phyloP scores from a whole-genome alignment of 2,888 invertebrate genomes.

The Hanleya hanleyi region DNA sequence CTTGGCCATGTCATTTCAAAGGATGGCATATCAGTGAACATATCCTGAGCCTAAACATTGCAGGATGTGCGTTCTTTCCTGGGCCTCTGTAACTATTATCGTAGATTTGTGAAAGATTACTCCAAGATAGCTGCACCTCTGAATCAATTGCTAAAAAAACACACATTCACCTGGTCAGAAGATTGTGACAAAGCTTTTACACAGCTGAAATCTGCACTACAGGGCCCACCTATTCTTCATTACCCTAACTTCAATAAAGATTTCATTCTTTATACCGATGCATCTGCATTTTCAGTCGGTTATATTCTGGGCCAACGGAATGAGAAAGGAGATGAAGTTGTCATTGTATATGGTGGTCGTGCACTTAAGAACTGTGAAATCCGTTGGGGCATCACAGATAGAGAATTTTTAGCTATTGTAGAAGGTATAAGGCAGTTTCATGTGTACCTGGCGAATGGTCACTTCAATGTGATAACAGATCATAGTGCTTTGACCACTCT shows the following conservation, averaged over 20 bases:
- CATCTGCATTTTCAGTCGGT: constrained; percentile 16
- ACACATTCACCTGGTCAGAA: constrained; percentile 48
- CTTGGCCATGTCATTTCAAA: background rate
- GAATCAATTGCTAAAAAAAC: constrained; percentile 50
- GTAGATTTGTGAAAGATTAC: constrained; percentile 57
- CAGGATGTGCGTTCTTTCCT: background rate
- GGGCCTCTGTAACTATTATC: constrained; percentile 56
- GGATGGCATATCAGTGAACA: background rate
- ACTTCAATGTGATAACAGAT: constrained; percentile 16
- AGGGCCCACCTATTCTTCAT: constrained; percentile 17
- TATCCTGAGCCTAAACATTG: background rate
- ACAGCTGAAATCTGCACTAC: constrained; percentile 41
- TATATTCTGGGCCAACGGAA: constrained; percentile 24
- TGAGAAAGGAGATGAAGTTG: constrained; percentile 5
- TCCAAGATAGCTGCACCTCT: constrained; percentile 50
- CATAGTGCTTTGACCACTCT: constrained; percentile 14
- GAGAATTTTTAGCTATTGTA: constrained; percentile 17
- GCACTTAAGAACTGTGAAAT: constrained; percentile 9
- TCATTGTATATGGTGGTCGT: constrained; percentile 22
- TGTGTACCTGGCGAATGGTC: constrained; percentile 11
- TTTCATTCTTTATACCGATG: constrained; percentile 26
- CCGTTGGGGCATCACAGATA: constrained; percentile 14
- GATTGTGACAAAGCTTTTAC: constrained; percentile 52
- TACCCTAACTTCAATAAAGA: constrained; percentile 11
- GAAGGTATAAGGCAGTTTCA: constrained; percentile 24